phyloP scores from a whole-genome alignment of 2,113 vertebrate genomes.

The Actenoides hombroni region DNA sequence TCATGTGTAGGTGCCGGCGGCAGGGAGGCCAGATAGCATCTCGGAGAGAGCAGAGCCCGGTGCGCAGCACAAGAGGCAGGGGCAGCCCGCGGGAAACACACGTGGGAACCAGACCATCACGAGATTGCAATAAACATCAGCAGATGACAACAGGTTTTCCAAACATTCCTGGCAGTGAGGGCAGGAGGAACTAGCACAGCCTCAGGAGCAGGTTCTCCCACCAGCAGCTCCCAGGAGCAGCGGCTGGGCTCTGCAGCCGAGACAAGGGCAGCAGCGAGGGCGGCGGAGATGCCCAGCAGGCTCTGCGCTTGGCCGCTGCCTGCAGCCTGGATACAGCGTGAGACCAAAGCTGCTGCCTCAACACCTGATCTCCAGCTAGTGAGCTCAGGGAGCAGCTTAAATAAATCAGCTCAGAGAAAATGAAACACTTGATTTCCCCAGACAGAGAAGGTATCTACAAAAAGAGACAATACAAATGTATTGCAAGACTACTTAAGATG shows the following conservation, averaged over 20 bases:
- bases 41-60: not conserved
- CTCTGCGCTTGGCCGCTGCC: not conserved
- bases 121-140: not conserved
- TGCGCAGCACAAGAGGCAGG: not conserved
- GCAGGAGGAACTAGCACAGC: not conserved
- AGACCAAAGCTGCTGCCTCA: not conserved
- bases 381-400: not conserved
- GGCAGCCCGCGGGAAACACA: not conserved
- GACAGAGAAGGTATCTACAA: not conserved
- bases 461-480: rapidly evolving
- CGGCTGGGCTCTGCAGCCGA: not conserved
- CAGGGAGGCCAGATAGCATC: not conserved
- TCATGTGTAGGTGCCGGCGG: not conserved
- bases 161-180: not conserved
- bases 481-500: not conserved
- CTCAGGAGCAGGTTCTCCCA: not conserved
- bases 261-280: not conserved
- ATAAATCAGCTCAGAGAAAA: not conserved
- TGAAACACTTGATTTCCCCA: not conserved
- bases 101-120: not conserved
- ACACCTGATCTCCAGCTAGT: not conserved
- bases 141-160: not conserved
- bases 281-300: not conserved
- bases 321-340: not conserved
- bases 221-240: not conserved